Evolutionary conservation across 2,888 invertebrate genomes (phyloP).

Genomic region (Lacanobia oleracea): DNA sequence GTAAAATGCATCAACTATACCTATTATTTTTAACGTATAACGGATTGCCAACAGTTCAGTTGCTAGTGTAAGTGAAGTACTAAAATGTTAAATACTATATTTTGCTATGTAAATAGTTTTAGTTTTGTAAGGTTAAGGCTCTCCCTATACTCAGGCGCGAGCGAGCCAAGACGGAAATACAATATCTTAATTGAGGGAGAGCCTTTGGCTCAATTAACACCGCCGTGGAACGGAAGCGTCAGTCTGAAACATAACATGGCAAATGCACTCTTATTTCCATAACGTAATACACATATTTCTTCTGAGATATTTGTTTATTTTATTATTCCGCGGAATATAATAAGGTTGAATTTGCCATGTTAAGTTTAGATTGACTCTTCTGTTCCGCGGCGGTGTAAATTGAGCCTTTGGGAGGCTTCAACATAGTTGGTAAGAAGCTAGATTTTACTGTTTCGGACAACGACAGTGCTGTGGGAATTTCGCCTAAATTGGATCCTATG

Average conservation of each 20-base stretch:
- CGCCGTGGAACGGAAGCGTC: no score
- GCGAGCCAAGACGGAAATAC: background rate
- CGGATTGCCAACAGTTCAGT: constrained; percentile 32
- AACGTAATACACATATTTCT: no score
- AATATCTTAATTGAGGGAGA: background rate
- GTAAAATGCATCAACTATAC: background rate
- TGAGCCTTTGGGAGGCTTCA: background rate
- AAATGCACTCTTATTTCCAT: no score
- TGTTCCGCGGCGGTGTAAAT: no score
- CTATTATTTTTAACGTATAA: background rate
- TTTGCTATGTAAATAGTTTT: constrained; percentile 3
- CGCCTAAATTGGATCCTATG: background rate
- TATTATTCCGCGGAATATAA: no score
- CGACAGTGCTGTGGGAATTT: background rate
- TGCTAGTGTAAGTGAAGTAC: constrained; percentile 42
- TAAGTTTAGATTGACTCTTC: no score
- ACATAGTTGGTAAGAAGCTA: constrained; percentile 31
- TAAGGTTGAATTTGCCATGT: no score
- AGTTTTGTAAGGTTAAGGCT: constrained; percentile 10
- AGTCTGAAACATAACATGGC: no score
- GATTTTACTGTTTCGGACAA: background rate
- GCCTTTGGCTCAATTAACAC: background rate
- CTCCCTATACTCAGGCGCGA: no score
- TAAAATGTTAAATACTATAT: constrained; percentile 11
- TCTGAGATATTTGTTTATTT: no score